Percentiles rank a stretch among this genome's conserved stretches.
These are phyloP conservation scores for Holothuria glaberrima DNA, from an alignment of 35 echinoderm and acorn worm genomes.

Conservation along the genomic window DNA sequence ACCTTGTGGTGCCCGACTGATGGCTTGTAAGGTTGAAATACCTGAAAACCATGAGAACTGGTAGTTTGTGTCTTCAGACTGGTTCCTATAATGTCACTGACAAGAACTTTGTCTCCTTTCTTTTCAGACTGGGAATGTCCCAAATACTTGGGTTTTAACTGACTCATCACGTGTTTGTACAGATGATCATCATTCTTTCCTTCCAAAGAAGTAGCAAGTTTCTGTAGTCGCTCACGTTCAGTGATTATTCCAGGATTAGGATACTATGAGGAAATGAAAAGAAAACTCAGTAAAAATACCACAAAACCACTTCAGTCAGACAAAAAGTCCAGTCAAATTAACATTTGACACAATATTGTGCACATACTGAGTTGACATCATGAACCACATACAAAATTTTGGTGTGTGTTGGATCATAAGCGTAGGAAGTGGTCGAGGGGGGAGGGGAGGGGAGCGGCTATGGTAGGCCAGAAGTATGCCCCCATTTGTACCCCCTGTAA, in stretches of 20 bases:
- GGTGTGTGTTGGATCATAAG: too few relatives aligned
- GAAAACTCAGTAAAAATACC: not conserved
- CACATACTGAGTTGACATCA: too few relatives aligned
- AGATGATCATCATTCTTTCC: constrained; percentile 41
- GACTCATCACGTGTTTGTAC: constrained; percentile 54
- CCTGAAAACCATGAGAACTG: constrained; percentile 78
- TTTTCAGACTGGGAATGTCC: constrained; percentile 30
- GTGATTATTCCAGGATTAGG: constrained; percentile 17
- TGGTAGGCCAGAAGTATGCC: too few relatives aligned
- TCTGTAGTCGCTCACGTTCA: constrained; percentile 41
- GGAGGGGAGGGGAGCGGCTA: too few relatives aligned
- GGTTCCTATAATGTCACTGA: constrained; percentile 19
- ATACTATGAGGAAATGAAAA: constrained; percentile 16
- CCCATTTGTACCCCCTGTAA: too few relatives aligned
- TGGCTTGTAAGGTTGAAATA: constrained; percentile 65
- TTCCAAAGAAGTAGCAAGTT: constrained; percentile 38
- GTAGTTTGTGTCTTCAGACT: not conserved
- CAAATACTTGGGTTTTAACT: constrained; percentile 51
- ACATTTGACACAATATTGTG: too few relatives aligned
- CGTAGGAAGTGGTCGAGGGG: too few relatives aligned
- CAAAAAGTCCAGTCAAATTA: too few relatives aligned
- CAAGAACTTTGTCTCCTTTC: constrained; percentile 22
- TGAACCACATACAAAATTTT: too few relatives aligned
- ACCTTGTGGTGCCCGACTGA: constrained; percentile 46
- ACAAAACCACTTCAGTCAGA: too few relatives aligned